These are phyloP conservation scores for Leptinotarsa tumamoca DNA, from an alignment of 2,888 invertebrate species.

Conservation along the genomic window DNA sequence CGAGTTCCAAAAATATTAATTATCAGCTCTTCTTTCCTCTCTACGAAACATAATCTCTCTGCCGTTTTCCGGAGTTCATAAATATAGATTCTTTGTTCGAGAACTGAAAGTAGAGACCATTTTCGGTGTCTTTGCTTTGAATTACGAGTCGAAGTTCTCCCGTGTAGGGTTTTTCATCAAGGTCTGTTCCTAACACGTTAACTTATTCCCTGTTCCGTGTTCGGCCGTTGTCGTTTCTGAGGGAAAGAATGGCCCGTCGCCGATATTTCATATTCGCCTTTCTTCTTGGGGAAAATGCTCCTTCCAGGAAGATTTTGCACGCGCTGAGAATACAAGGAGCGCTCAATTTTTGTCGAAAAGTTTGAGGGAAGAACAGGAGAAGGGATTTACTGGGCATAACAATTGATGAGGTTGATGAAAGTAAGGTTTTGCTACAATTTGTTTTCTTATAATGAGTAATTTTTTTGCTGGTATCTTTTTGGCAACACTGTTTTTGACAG, in stretches of 20 bases:
- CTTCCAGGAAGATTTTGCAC: constrained; percentile 29
- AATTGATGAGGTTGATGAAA: too few species aligned
- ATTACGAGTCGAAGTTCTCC: constrained; percentile 14
- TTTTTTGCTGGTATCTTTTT: too few species aligned
- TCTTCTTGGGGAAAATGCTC: constrained; percentile 26
- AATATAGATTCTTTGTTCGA: constrained; percentile 6
- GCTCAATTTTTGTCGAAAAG: neutral
- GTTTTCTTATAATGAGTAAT: too few species aligned
- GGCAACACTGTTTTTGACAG: too few species aligned
- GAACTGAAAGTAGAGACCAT: neutral
- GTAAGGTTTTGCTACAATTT: too few species aligned
- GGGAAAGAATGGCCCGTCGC: constrained; percentile 29
- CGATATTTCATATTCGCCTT: constrained; percentile 33
- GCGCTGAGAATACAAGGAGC: constrained; percentile 27
- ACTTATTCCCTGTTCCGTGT: constrained; percentile 16
- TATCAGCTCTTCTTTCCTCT: neutral
- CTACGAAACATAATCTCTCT: constrained; percentile 12
- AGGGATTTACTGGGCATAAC: too few species aligned
- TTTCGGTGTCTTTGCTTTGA: constrained; percentile 7
- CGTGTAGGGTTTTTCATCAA: constrained; percentile 3
- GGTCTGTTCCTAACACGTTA: constrained; percentile 22
- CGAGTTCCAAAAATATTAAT: constrained; percentile 8
- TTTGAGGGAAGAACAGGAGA: too few species aligned
- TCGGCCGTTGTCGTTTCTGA: constrained; percentile 14
- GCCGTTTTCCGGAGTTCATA: neutral